Evolutionary conservation across 2,888 invertebrate species (phyloP), one percentile per base, ranked within the genome.

Genomic region (Tiliacea aurago): DNA sequence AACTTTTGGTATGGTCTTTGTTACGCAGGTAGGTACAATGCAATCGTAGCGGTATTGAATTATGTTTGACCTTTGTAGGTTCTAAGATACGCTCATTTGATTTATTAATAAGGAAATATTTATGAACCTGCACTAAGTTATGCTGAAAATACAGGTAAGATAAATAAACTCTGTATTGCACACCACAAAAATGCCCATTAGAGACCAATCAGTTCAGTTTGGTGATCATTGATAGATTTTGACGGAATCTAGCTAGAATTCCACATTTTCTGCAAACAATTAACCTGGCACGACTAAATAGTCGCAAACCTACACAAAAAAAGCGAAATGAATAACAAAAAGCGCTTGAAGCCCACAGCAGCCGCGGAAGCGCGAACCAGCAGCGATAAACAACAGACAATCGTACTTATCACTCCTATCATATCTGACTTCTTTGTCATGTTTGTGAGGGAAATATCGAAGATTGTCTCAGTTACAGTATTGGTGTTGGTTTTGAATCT

Each of bases 321-420:
- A 43, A 69, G 53, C 37, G 23, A 65, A 71, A 76, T 72, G 66
- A 76, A 73, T 59, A 83, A 83, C 75, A 78, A 85, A 83, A 83
- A 78, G 43, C 66, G 51, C 41, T 69, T 45, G 74, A 67, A 72
- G 41, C 43, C 23, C n/a, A 37, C 63, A 58, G 64, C 43, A 43
- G 67, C 56, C 47, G 59, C 33, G 61, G 69, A 70, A 76, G 70
- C 64, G 68, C 58, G 53, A 81, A 73, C 69, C 59, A 63, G 56
- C 2, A 33, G 18, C 70, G 81, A 76, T 81, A 74, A 76, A 66
- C 69, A 75, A 66, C 69, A 73, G 56, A 76, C 78, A 78, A 78
- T 75, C 55, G 49, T 53, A 69, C 71, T 82, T 73, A 73, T 70
- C 70, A 81, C 51, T 72, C 56, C 28, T 51, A 66, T 65, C 73